Base-by-base conservation (phyloP, 2,888 invertebrate genomes). In the Scaptomyza cyrtandrae region DNA sequence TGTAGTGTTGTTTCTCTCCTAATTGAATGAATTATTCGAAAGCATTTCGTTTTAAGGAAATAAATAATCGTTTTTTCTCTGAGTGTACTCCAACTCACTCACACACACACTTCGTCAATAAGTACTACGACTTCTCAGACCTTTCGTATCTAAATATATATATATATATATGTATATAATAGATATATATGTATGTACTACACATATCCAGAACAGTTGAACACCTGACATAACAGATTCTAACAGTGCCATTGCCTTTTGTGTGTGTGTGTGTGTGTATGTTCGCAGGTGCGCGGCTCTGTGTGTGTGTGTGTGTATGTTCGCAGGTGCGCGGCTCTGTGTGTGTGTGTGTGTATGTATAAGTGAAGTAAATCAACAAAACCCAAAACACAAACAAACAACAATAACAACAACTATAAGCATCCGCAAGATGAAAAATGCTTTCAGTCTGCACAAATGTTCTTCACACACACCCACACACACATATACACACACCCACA, bases 181-280 rank as follows among this genome's bases (percentile, higher is more conserved):
- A 14, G 11, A 19, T 35, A 61, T 33, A 10, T 35, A 35, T 11
- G 11, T 35, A 13, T 13, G 11, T 35, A 7, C 37, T 6, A 14
- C 6, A 37, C 7, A 41, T 41, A 16, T 16, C 45, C 46, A 16
- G 35, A 61, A 69, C 52, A 49, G 70, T 77, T 72, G 76, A 85
- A 72, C 80, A 81, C 77, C 86, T 81, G 86, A 60, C 74, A 80
- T 60, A 86, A 82, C 80, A 82, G 65, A 58, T 72, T 33, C 59
- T 55, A 57, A 60, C 62, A 63, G 45, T 52, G 63, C 52, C 41
- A 52, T 37, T 39, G 44, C 53, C 57, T 53, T 31, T 46, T 43
- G 46, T 35, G 27, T 50, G 52, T 46, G 19, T 27, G 31, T 13
- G 19, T 48, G 52, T 46, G 19, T 27, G 31, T 13, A 13, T 46